Conservation (phyloP, 37 sponge, comb jelly and placozoan genomes). For the Aplysina aerophoba region DNA sequence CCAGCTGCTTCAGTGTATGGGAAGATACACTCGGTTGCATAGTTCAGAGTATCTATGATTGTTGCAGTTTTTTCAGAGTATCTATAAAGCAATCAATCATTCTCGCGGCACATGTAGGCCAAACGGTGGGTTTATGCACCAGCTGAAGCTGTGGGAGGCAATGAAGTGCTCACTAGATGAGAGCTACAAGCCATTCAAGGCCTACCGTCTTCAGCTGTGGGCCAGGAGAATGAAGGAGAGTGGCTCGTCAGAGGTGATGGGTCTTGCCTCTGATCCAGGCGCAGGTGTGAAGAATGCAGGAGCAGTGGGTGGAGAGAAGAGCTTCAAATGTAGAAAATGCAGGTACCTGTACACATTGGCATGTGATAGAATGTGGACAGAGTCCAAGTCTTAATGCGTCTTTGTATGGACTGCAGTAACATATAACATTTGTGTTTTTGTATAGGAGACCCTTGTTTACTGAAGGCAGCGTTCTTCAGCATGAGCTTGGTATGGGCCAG, state of each 20-base stretch:
- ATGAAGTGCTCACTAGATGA: constrained; percentile 63
- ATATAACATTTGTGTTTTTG: background rate
- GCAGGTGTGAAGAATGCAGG: constrained; percentile 4
- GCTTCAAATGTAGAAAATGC: constrained; percentile 78
- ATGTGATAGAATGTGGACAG: too few relatives aligned
- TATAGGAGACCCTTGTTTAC: constrained; percentile 65
- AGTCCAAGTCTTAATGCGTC: too few relatives aligned
- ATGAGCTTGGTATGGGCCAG: constrained; percentile 69
- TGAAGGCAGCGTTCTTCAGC: constrained; percentile 63
- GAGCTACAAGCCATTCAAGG: constrained; percentile 45
- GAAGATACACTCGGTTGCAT: too few relatives aligned
- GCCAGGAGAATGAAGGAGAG: constrained; percentile 45
- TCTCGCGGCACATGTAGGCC: constrained; percentile 48
- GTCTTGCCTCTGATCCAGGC: constrained; percentile 56
- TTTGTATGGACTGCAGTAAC: too few relatives aligned
- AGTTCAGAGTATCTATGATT: too few relatives aligned
- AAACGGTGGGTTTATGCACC: constrained; percentile 77
- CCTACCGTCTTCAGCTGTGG: constrained; percentile 52
- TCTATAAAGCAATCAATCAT: too few relatives aligned
- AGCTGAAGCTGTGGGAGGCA: constrained; percentile 74
- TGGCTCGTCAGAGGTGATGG: constrained; percentile 39
- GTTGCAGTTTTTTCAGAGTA: too few relatives aligned
- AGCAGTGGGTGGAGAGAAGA: background rate
- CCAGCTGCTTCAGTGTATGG: too few relatives aligned
- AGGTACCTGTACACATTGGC: constrained; percentile 29